Evolutionary conservation across 2,113 vertebrate species (phyloP).

Genomic region (Urocolius indicus): DNA sequence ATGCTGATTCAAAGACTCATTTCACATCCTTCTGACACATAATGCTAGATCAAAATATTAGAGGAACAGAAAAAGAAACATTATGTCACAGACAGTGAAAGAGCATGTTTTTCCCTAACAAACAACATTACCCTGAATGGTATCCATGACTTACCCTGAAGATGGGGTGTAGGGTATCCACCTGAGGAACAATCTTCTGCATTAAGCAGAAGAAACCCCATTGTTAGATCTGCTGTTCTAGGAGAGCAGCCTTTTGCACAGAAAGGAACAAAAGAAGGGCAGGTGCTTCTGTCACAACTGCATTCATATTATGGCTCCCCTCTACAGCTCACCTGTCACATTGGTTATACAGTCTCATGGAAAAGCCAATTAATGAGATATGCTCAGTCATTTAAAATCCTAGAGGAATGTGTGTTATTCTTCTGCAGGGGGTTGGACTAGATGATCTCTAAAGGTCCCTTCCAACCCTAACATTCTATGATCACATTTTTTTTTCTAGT

Average conservation of each 20-base stretch:
- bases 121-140: fast-evolving
- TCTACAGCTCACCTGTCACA: neutral
- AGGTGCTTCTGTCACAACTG: neutral
- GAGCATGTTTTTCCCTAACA: neutral
- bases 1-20: neutral
- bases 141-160: no score
- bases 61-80: neutral
- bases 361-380: neutral
- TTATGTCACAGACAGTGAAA: neutral
- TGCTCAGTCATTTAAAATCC: neutral
- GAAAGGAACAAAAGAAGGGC: neutral
- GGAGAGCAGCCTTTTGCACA: neutral
- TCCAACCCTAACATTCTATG: neutral
- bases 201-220: neutral
- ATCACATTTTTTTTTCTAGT: neutral
- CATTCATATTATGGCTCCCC: neutral
- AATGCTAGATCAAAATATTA: neutral
- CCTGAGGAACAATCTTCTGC: fast-evolving
- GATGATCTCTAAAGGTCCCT: no score
- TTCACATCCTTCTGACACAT: neutral
- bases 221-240: neutral
- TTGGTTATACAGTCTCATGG: neutral
- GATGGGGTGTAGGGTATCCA: neutral
- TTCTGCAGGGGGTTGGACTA: no score
- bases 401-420: neutral